Evolutionary conservation across 2,113 vertebrate genomes (phyloP).

Genomic region (Vicugna pacos): DNA sequence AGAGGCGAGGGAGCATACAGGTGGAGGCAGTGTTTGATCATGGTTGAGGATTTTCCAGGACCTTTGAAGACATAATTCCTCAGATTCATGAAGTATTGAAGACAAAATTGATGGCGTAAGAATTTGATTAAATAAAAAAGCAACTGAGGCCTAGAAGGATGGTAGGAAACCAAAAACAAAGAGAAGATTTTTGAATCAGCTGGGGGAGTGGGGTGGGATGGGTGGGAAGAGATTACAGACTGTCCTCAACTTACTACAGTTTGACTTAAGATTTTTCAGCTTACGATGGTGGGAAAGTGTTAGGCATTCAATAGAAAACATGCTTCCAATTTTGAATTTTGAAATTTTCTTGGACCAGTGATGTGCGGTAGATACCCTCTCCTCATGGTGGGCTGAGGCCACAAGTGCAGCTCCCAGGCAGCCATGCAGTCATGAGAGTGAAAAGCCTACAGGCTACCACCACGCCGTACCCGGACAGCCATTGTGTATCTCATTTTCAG

Average conservation of each 20-base stretch:
- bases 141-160: neutral
- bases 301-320: neutral
- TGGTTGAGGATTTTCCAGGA: neutral
- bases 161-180: neutral
- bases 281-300: neutral
- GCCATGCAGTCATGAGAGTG: neutral
- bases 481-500: neutral
- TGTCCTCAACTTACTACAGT: neutral
- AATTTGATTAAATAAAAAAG: neutral
- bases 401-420: neutral
- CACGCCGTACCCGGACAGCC: neutral
- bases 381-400: neutral
- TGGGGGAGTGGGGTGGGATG: neutral
- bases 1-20: neutral
- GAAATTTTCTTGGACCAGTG: neutral
- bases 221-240: neutral
- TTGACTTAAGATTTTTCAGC: neutral
- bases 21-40: neutral
- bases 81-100: neutral
- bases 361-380: neutral
- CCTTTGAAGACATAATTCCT: neutral
- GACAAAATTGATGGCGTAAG: neutral
- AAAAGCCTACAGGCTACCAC: neutral
- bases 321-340: neutral
- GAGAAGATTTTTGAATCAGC: neutral